phyloP scores from a whole-genome alignment of 2,113 vertebrate genomes.

The Balaeniceps rex region DNA sequence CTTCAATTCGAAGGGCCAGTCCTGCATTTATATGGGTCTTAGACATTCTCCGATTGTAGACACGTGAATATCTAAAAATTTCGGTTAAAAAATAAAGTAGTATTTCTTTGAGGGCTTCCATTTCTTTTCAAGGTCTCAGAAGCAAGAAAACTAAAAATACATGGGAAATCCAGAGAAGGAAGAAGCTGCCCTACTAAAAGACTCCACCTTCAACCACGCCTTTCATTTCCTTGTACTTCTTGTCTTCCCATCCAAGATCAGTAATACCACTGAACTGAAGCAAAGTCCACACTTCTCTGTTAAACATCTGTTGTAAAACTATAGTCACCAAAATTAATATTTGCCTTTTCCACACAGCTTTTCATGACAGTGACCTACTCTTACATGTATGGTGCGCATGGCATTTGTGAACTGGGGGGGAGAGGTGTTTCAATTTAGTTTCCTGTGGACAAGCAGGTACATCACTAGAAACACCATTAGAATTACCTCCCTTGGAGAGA shows the following conservation, averaged over 20 bases:
- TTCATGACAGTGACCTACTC: neutral
- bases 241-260: neutral
- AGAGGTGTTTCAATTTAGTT: neutral
- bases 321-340: neutral
- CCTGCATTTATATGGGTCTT: neutral
- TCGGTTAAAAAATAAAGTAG: neutral
- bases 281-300: neutral
- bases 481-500: slow-evolving; percentile 19
- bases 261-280: neutral
- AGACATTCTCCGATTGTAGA: neutral
- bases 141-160: neutral
- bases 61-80: neutral
- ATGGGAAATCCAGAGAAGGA: neutral
- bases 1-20: neutral
- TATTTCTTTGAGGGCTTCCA: neutral
- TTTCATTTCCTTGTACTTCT: neutral
- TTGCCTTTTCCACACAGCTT: neutral
- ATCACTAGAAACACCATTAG: neutral
- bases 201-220: neutral
- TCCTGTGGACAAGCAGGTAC: neutral
- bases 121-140: neutral
- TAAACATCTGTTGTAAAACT: neutral
- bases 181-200: neutral
- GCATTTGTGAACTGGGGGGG: neutral
- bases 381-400: neutral